Base-by-base conservation (phyloP, 2,888 invertebrate species). In the Lepidonotus clava region DNA sequence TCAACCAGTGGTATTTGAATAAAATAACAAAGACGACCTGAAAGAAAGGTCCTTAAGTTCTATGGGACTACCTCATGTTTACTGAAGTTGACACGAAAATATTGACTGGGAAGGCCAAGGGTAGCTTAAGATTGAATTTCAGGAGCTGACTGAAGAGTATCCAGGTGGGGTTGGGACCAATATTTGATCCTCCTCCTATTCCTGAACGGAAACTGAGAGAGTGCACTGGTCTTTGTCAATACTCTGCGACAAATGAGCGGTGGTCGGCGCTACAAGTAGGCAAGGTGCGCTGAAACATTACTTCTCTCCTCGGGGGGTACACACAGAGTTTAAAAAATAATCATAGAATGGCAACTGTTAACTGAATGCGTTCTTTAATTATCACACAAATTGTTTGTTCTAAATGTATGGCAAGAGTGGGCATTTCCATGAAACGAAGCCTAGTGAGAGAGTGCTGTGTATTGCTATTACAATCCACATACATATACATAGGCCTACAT, bases 31-130 rank as follows among this genome's bases (percentile, higher is more conserved):
- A 28, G 61, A 24, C 4, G 2, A 5, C 1, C 11, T 4, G 11
- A 11, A 28, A 61, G 61, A 61, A 24, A 4, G 61, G 61, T 61
- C 28, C 28, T 61, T 28, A 28, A 14, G 24, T 61, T 24, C 61
- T 61, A 61, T 11, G 28, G 24, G 28, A 61, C 28, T 28, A 61
- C 61, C 28, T n/a, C 11, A 61, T 61, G 61, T 61, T 61, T 24
- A 61, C 61, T 28, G 61, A 28, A 24, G 61, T 28, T 61, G 61
- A 61, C 61, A 61, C 61, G 61, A 61, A 61, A 61, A 61, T 61
- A 61, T 61, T 61, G 24, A 61, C 61, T 1, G 24, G 61, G 61
- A n/a, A 61, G n/a, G n/a, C n/a, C n/a, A 4, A 28, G 56, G 24
- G 24, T 11, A 32, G 61, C 24, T 61, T 61, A 61, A 32, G 24